These are phyloP conservation scores for Sesia apiformis DNA, from an alignment of 2,888 invertebrate genomes.

Conservation along the genomic window DNA sequence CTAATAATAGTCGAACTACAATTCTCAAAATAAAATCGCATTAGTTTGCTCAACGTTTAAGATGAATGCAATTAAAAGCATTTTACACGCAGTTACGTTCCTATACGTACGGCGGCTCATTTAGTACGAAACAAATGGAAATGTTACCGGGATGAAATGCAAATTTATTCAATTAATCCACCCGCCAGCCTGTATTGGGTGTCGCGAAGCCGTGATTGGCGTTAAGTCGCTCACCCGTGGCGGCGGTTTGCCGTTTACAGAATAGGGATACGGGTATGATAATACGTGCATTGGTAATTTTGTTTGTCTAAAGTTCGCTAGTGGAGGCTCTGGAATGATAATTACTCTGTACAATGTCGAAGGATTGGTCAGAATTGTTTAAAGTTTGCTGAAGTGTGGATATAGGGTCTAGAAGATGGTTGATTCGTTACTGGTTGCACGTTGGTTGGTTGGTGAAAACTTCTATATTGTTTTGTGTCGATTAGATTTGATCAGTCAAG, in stretches of 20 bases:
- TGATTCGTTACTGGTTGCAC: too few species aligned
- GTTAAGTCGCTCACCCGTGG: conserved; percentile 53
- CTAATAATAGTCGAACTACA: too few species aligned
- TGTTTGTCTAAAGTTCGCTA: conserved; percentile 50
- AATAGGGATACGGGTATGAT: conserved; percentile 29
- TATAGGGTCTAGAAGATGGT: too few species aligned
- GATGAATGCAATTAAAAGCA: background rate
- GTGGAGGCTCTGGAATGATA: background rate
- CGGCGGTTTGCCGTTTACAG: conserved; percentile 49
- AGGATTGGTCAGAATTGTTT: too few species aligned
- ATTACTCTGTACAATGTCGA: background rate
- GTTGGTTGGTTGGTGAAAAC: too few species aligned
- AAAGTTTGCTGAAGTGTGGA: too few species aligned
- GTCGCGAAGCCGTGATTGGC: conserved; percentile 65
- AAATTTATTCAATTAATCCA: conserved; percentile 73
- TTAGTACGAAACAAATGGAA: conserved; percentile 67
- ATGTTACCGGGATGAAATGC: conserved; percentile 59
- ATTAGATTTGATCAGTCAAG: too few species aligned
- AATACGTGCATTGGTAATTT: conserved; percentile 44
- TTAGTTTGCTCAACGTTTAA: too few species aligned
- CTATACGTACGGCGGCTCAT: conserved; percentile 19
- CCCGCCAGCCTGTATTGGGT: conserved; percentile 59
- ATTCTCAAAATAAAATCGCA: too few species aligned
- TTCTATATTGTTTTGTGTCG: too few species aligned
- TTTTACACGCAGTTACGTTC: background rate